phyloP scores from a whole-genome alignment of 2,113 vertebrate genomes.

The Sylvietta virens region DNA sequence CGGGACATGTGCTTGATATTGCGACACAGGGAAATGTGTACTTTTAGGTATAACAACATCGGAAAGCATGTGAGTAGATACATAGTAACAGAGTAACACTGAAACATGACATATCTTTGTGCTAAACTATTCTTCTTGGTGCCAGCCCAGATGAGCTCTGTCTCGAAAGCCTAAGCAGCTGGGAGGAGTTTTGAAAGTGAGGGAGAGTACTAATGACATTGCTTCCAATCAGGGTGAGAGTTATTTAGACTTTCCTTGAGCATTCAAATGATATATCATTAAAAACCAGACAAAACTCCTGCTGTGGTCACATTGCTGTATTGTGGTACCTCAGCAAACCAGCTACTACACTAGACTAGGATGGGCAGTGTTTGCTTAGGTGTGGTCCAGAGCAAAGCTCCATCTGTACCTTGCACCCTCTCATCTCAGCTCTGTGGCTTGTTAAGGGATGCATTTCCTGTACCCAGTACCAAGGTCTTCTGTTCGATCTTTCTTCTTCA shows the following conservation, averaged over 20 bases:
- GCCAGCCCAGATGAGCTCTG: background rate
- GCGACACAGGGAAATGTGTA: too few species aligned
- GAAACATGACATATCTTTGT: background rate
- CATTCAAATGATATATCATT: background rate
- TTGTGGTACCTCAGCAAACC: background rate
- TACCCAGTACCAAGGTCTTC: background rate
- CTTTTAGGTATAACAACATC: too few species aligned
- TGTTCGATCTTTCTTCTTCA: background rate
- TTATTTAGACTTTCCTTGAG: background rate
- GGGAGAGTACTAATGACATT: background rate
- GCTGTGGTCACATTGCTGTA: background rate
- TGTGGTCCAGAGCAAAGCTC: background rate
- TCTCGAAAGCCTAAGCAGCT: background rate
- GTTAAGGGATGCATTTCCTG: background rate
- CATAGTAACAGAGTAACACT: too few species aligned
- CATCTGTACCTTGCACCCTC: background rate
- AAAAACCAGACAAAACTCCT: background rate
- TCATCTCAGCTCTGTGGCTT: background rate
- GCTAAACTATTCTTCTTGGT: background rate
- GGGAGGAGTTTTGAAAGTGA: background rate
- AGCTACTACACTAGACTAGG: background rate
- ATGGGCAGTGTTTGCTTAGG: background rate
- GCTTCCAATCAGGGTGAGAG: background rate
- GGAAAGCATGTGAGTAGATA: too few species aligned
- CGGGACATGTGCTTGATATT: too few species aligned